These are phyloP conservation scores for Ganaspis sp. DNA, from an alignment of 1,140 invertebrate species.

Conservation along the genomic window DNA sequence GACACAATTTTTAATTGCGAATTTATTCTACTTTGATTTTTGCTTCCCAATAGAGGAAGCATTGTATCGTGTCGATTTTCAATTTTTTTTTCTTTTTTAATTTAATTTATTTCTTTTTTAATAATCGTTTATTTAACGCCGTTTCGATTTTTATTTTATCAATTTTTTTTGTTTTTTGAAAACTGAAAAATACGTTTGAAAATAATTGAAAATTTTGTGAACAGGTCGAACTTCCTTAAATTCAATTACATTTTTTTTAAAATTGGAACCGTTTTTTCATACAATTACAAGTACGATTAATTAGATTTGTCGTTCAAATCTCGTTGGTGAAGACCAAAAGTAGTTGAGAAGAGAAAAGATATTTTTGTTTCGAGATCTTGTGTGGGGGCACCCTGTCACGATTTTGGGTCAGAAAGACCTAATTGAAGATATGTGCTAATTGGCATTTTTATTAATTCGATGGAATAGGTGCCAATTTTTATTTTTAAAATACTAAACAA, in stretches of 20 bases:
- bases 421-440: constrained; percentile 37
- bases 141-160: no score
- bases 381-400: constrained; percentile 25
- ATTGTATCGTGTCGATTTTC: no score
- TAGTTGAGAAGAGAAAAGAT: neutral
- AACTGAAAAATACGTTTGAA: no score
- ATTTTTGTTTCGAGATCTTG: constrained; percentile 28
- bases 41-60: no score
- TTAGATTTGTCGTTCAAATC: neutral
- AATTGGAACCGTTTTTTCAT: neutral
- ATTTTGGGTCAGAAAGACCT: constrained; percentile 26
- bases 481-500: neutral
- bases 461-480: neutral
- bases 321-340: neutral
- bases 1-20: neutral
- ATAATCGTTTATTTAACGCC: no score
- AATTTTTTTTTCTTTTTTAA: no score
- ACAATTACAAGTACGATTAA: neutral
- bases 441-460: neutral
- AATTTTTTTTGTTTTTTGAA: no score
- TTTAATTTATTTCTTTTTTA: no score
- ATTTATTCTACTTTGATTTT: no score
- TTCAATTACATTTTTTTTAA: neutral
- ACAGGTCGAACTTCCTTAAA: neutral
- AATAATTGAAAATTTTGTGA: no score